Evolutionary conservation across 1,140 invertebrate species (phyloP), one percentile per base, ranked within the genome.

Genomic region (Geopemphigus sp.): DNA sequence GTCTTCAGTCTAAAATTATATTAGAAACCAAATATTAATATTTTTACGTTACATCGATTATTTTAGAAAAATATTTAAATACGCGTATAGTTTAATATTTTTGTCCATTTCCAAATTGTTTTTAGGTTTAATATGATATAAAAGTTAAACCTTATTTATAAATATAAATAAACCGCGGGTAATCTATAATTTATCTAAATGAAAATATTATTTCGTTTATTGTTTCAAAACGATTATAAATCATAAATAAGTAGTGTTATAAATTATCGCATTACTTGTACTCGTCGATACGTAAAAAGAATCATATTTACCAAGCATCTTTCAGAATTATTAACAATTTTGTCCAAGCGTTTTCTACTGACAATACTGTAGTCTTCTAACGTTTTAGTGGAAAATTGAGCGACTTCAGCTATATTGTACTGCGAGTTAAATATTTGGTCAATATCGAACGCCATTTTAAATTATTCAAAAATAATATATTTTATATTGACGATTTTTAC

Each of bases 301-400:
- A 54, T 19, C 4, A 54, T 59, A 59, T 59, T 76, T 76, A 76
- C 72, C 72, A 76, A 76, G n/a, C 32, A 17, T 45, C 72, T 76
- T 59, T 76, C 72, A 1, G 72, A 57, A 45, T 76, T 76, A 12
- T 57, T 45, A 56, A 76, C 19, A 19, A 76, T 76, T 76, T 57
- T 39, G 1, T 76, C 54, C 54, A 76, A 26, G 6, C 24, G 29
- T 59, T 59, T 76, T 59, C 72, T 76, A 24, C 54, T 76, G 15
- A 76, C 72, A 15, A 76, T 76, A 24, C 54, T 76, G 24, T 76
- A 76, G 29, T 76, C 56, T 39, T 76, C 54, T 59, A 76, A 45
- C 22, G 14, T 39, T 32, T 57, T 74, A 0, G 29, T 14, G 14
- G 72, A 76, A 76, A 45, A 24, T 17, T 76, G 29, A 15, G 32